phyloP scores from a whole-genome alignment of 2,797 vertebrate genomes.

The Gallinago stenura region DNA sequence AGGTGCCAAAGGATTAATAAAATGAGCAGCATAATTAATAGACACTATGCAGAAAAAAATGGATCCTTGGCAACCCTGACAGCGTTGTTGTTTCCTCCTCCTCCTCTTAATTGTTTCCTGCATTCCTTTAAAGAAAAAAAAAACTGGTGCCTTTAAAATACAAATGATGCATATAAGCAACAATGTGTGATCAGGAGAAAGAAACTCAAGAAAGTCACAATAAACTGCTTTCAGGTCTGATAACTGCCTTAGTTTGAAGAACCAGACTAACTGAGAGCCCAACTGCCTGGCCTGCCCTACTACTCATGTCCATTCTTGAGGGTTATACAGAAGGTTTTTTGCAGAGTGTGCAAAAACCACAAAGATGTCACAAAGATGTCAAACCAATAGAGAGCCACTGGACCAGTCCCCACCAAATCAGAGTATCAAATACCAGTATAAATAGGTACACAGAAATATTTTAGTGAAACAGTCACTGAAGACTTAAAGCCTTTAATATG shows the following conservation, averaged over 20 bases:
- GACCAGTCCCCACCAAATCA: not conserved
- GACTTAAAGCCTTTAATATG: not conserved
- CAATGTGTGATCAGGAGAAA: not conserved
- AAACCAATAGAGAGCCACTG: not conserved
- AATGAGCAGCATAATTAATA: constrained; percentile 64
- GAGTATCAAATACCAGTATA: not conserved
- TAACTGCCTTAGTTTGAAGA: not conserved
- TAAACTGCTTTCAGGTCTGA: not conserved
- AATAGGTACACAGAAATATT: not conserved
- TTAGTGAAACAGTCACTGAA: not conserved
- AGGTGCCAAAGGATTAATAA: constrained; percentile 69
- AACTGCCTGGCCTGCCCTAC: not conserved
- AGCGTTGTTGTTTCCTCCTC: constrained; percentile 24
- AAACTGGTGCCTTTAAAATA: constrained; percentile 27
- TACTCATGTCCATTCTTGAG: not conserved
- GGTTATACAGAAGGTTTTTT: not conserved
- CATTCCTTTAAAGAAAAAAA: not conserved
- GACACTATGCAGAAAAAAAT: constrained; percentile 38
- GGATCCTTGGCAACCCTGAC: constrained; percentile 55
- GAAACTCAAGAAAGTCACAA: not conserved
- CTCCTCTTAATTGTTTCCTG: constrained; percentile 48
- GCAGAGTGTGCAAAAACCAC: not conserved
- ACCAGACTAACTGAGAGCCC: not conserved
- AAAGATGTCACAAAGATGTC: not conserved
- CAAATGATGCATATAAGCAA: constrained; percentile 3